Evolutionary conservation across 2,113 vertebrate species (phyloP), one percentile per base, ranked within the genome.

Genomic region (Notothenia rossii): DNA sequence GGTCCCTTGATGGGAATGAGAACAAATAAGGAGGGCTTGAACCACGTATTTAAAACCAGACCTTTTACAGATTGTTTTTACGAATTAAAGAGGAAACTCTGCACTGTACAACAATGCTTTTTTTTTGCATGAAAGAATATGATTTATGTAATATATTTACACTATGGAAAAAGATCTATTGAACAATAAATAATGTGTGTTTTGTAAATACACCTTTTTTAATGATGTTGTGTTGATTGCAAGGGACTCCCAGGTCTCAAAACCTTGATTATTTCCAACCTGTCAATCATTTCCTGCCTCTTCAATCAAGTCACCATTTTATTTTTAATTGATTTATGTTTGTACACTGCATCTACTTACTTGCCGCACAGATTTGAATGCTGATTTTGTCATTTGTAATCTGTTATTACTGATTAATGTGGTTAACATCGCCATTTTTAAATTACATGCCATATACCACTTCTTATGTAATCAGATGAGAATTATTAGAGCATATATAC

Each of bases 191-290:
- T 77, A 66, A 69, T 18, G 53, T 29, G 64, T 75, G 82, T 82
- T 76, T 49, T 87, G 82, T 86, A 73, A 75, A 86, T 81, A 77
- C 7, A 63, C 40, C 51, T 81, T 83, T 91, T 92, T 78, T 70
- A 71, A 72, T 13, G 61, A 77, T 65, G 55, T 59, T 56, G 75
- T 79, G 59, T 22, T 14, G 61, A 85, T 51, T 18, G 64, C 72
- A 66, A 62, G 56, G 33, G 22, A 13, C 56, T 72, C 4, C 45
- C 59, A 55, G 62, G 33, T 83, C 51, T 69, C 29, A 18, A 55
- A 74, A 45, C 46, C 49, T 63, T 43, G 20, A 84, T 79, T 15
- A 67, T 54, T 51, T 71, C 61, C 33, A 49, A 65, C 18, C 5
- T 63, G 75, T 81, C 77, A 65, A 46, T 84, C 77, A 83, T 25